These are phyloP conservation scores for Blennius ocellaris DNA, from an alignment of 2,113 vertebrate genomes.

Conservation along the genomic window DNA sequence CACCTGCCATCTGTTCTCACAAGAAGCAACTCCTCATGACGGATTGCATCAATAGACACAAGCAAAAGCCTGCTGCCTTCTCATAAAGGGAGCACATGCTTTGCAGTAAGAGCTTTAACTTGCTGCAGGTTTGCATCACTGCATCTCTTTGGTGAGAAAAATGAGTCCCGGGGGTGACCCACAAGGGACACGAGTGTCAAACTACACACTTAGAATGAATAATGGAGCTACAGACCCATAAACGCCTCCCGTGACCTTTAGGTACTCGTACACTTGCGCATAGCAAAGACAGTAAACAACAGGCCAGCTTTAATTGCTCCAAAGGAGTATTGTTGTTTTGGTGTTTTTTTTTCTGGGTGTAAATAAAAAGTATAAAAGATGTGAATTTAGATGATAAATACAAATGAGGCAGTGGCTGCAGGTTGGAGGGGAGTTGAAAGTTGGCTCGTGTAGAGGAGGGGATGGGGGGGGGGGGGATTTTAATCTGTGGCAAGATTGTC, in stretches of 20 bases:
- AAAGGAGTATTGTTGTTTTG: constrained; percentile 48
- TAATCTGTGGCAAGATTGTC: constrained; percentile 46
- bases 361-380: no score
- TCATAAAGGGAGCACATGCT: constrained; percentile 58
- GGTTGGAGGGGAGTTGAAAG: constrained; percentile 12
- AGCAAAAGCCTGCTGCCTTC: constrained; percentile 26
- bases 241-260: constrained; percentile 79
- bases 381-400: constrained; percentile 41
- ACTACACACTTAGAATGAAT: constrained; percentile 77
- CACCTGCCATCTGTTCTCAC: constrained; percentile 53
- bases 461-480: constrained; percentile 17
- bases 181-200: constrained; percentile 69
- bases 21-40: constrained; percentile 48
- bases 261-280: constrained; percentile 59
- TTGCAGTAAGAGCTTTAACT: constrained; percentile 34
- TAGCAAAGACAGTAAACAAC: constrained; percentile 49
- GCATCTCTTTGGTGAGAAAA: constrained; percentile 67
- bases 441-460: neutral
- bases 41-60: constrained; percentile 52
- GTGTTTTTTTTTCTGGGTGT: no score
- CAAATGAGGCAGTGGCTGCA: constrained; percentile 40
- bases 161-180: constrained; percentile 38
- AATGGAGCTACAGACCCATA: constrained; percentile 71
- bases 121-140: constrained; percentile 61
- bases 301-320: constrained; percentile 71